A percentile compares a stretch with the other conserved stretches of the same genome.
These are phyloP conservation scores for Orthonyx spaldingii DNA, from an alignment of 2,113 vertebrate species.

Conservation along the genomic window DNA sequence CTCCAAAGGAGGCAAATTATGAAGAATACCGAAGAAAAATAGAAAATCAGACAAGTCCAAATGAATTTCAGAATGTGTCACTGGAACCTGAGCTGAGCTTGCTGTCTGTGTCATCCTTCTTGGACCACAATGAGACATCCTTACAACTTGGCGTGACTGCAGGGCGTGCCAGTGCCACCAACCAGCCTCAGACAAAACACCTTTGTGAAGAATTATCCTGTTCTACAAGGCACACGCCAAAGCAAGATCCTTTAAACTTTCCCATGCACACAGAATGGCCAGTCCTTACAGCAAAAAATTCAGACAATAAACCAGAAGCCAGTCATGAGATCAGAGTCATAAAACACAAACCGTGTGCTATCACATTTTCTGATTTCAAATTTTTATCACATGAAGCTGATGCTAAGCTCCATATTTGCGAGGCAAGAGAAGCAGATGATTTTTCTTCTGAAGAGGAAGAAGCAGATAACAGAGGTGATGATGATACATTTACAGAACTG, in stretches of 20 bases:
- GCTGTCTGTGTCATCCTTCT: background rate
- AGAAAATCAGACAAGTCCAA: background rate
- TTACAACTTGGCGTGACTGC: background rate
- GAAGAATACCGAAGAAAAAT: background rate
- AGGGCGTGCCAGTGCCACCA: background rate
- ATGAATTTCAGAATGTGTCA: background rate
- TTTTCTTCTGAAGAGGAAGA: constrained; percentile 66
- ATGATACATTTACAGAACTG: constrained; percentile 67
- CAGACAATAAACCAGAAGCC: background rate
- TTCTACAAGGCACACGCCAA: background rate
- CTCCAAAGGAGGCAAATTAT: background rate
- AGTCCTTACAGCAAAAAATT: background rate
- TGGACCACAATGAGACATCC: background rate
- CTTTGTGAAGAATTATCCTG: background rate
- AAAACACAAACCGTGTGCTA: constrained; percentile 73
- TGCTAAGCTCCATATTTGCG: background rate
- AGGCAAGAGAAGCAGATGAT: constrained; percentile 56
- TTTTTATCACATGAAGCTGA: background rate
- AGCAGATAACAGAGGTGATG: constrained; percentile 12
- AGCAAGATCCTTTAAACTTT: background rate
- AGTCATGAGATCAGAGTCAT: constrained; percentile 63
- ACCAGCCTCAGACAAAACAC: background rate
- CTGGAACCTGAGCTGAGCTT: background rate
- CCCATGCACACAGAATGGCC: background rate
- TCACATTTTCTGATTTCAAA: constrained; percentile 72